Base-by-base conservation (phyloP, 1,140 invertebrate genomes). In the Maconellicoccus hirsutus region DNA sequence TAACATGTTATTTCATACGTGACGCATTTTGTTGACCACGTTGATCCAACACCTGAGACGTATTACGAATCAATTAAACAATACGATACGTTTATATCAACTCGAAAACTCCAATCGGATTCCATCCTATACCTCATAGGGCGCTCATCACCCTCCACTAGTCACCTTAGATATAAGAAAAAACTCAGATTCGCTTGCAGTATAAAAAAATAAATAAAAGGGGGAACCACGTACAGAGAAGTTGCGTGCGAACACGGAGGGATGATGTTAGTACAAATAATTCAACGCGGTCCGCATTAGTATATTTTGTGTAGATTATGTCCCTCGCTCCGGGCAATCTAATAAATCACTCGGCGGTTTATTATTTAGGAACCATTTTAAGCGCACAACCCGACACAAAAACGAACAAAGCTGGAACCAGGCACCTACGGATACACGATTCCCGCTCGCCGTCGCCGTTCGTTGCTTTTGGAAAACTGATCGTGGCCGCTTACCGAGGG, bases 281-380 rank as follows among this genome's bases (percentile, higher is more conserved):
- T 52, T 52, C 42, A 52, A 52, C 42, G 42, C 42, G 42, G 42
- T 52, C 42, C 42, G 42, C 42, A 52, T 52, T 52, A 52, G 42
- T 52, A 52, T 52, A 52, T 52, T 52, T 52, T 52, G 42, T 52
- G 42, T 8, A 52, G 42, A 52, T 52, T 52, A 52, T 52, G 42
- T 52, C 42, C 42, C 42, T 52, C 42, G 42, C 42, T 52, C 42
- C 42, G 42, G 42, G 42, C 42, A 4, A 52, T 52, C 42, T 52
- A 52, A 52, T 52, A 52, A 52, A 52, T 52, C 42, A 52, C 42
- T 52, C 16, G 42, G 42, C 42, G 42, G 42, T 52, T 52, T 52
- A 52, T 52, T 52, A 52, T 52, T 52, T 52, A 52, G 42, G 42
- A 52, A 52, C 42, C 42, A 52, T 52, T 52, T 52, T 52, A 52